Evolutionary conservation across 2,797 vertebrate species (phyloP).

Genomic region (Sternotherus odoratus): DNA sequence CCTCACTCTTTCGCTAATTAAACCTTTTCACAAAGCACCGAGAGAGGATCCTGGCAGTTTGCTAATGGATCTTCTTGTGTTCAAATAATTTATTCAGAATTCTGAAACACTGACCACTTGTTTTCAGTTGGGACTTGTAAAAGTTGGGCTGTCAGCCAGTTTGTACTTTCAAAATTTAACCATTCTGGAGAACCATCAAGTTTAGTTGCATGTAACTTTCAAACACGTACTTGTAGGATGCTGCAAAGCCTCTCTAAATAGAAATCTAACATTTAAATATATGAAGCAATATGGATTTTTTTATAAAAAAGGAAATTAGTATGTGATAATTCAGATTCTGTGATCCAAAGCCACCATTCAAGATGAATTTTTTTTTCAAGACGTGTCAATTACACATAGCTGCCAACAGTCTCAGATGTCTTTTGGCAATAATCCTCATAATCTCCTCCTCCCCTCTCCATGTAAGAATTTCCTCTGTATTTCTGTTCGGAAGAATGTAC

Average conservation of each 20-base stretch:
- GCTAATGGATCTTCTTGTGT: background rate
- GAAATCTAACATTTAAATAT: background rate
- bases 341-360: background rate
- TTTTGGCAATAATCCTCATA: background rate
- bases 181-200: background rate
- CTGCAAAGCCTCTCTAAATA: background rate
- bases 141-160: background rate
- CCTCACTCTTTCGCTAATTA: background rate
- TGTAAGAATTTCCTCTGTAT: background rate
- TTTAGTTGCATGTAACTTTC: background rate
- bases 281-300: background rate
- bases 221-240: background rate
- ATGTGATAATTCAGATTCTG: background rate
- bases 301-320: background rate
- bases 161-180: background rate
- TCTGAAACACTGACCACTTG: background rate
- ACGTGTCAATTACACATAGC: background rate
- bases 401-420: background rate
- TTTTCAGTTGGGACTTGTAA: background rate
- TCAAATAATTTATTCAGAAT: background rate
- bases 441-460: background rate
- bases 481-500: fast-evolving
- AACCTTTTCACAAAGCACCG: background rate
- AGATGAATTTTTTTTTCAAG: background rate
- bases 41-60: background rate